Percentiles rank a stretch among this genome's conserved stretches.
Conservation (phyloP, 2,113 vertebrate genomes). For the Bungarus multicinctus region DNA sequence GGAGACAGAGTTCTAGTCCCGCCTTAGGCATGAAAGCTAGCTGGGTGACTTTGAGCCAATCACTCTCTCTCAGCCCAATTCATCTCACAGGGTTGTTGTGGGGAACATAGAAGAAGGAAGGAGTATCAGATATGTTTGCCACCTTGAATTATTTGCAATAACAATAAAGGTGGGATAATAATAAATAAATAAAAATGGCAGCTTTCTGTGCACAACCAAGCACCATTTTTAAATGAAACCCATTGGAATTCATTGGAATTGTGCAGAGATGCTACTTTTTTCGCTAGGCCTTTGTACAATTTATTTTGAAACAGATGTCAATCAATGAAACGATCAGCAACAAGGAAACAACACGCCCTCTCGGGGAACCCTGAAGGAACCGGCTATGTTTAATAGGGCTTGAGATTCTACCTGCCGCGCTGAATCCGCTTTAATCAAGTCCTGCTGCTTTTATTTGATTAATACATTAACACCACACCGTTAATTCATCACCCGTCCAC, state of each 20-base stretch:
- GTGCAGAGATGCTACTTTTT: background rate
- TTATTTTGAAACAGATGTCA: background rate
- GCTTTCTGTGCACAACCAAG: background rate
- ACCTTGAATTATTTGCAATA: background rate
- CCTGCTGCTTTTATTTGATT: background rate
- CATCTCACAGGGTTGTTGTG: background rate
- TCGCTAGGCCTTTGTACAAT: background rate
- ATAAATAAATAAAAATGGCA: background rate
- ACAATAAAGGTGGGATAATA: background rate
- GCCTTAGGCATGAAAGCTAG: background rate
- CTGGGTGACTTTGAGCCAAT: background rate
- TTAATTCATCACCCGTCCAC: background rate
- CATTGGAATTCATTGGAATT: background rate
- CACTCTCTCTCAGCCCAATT: background rate
- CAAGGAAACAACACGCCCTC: background rate
- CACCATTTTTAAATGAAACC: background rate
- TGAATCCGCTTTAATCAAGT: background rate
- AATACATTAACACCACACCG: background rate
- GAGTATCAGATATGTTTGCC: background rate
- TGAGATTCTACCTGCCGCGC: background rate
- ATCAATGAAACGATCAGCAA: background rate
- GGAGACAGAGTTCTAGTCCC: background rate
- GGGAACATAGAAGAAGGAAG: background rate
- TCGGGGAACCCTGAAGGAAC: background rate
- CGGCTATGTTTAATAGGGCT: background rate